Conservation (phyloP, 2,888 invertebrate species). For the Agelastica alni region DNA sequence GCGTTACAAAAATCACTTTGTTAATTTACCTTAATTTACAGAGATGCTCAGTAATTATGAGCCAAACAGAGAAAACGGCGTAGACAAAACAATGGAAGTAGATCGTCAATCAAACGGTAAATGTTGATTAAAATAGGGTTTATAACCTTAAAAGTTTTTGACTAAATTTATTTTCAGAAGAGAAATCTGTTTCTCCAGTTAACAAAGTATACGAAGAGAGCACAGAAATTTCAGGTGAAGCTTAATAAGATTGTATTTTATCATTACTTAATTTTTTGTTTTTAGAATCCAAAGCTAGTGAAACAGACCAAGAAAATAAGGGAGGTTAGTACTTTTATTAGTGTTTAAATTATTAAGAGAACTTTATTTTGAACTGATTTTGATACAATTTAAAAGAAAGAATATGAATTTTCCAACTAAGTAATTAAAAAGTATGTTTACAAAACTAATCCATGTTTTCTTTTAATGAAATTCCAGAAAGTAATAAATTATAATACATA, state of each 20-base stretch:
- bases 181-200: slow-evolving; percentile 8
- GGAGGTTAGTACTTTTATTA: background rate
- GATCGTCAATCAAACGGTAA: slow-evolving; percentile 18
- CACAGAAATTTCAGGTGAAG: slow-evolving; percentile 19
- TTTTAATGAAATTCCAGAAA: too few relatives aligned
- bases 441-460: too few relatives aligned
- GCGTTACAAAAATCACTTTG: background rate
- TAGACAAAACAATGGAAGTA: slow-evolving; percentile 19
- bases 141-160: slow-evolving; percentile 16
- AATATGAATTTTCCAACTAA: too few relatives aligned
- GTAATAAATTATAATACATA: too few relatives aligned
- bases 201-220: slow-evolving; percentile 9
- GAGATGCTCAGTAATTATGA: slow-evolving; percentile 33
- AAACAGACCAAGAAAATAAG: slow-evolving; percentile 3
- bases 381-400: too few relatives aligned
- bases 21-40: slow-evolving; percentile 16
- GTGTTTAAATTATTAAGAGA: background rate
- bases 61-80: slow-evolving; percentile 22
- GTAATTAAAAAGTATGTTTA: too few relatives aligned
- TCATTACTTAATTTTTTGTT: slow-evolving; percentile 1
- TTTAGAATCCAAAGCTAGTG: background rate
- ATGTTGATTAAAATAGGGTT: slow-evolving; percentile 3
- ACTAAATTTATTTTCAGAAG: slow-evolving; percentile 12
- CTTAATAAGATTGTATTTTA: too few relatives aligned
- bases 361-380: too few relatives aligned